phyloP scores from a whole-genome alignment of 2,888 invertebrate species.

The Mythimna vitellina region DNA sequence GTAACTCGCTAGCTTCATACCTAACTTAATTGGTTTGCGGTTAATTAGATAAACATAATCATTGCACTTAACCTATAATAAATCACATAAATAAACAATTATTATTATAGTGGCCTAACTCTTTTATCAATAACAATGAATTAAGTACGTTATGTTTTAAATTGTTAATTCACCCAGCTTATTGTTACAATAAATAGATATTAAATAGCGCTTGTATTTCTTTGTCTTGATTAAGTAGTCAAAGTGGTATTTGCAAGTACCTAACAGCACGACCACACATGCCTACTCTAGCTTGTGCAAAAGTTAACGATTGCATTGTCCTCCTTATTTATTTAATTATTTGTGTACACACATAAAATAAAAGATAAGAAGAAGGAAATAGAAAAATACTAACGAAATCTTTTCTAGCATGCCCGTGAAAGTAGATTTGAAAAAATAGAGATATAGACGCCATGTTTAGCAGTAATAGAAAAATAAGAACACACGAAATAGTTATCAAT shows the following conservation, averaged over 20 bases:
- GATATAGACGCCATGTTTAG: too few species aligned
- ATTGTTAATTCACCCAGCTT: slow-evolving; percentile 7
- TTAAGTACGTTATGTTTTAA: slow-evolving; percentile 31
- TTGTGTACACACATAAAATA: too few species aligned
- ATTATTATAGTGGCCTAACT: background rate
- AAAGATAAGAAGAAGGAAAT: too few species aligned
- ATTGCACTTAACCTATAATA: slow-evolving; percentile 10
- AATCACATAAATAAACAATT: slow-evolving; percentile 23
- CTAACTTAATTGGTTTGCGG: slow-evolving; percentile 40
- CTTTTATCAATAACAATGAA: slow-evolving; percentile 46
- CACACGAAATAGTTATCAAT: too few species aligned
- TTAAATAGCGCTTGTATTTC: slow-evolving; percentile 11
- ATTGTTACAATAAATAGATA: slow-evolving; percentile 7
- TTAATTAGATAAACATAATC: slow-evolving; percentile 52
- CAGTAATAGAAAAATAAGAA: too few species aligned
- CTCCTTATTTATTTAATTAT: too few species aligned
- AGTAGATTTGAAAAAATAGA: too few species aligned
- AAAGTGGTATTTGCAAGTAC: background rate
- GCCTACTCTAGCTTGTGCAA: background rate
- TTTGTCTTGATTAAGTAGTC: background rate
- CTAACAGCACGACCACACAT: background rate
- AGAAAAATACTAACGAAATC: too few species aligned
- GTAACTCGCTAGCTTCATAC: slow-evolving; percentile 24
- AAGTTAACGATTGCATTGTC: background rate
- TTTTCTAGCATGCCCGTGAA: too few species aligned